A percentile compares a stretch with the other conserved stretches of the same genome.
Evolutionary conservation across 2,113 vertebrate species (phyloP).

Genomic region (Bubalus kerabau): DNA sequence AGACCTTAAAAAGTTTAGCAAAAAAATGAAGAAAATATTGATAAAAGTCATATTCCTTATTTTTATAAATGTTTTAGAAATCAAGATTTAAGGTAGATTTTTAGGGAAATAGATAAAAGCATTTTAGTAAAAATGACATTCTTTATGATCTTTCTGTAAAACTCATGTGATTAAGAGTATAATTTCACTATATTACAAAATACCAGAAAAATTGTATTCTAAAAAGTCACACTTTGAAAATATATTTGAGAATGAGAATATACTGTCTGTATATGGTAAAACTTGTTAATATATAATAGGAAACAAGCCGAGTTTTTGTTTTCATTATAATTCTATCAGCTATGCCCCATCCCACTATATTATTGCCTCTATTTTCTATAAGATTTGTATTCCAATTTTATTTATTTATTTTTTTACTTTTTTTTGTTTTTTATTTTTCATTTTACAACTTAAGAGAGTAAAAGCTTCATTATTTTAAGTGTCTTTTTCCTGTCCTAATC

Average conservation of each 20-base stretch:
- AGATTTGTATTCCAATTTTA: not conserved
- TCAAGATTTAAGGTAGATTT: not conserved
- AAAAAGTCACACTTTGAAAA: not conserved
- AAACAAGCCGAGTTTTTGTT: not conserved
- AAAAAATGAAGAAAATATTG: not conserved
- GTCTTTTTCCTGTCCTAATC: not conserved
- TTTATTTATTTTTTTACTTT: too few relatives aligned
- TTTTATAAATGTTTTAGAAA: not conserved
- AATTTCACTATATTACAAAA: not conserved
- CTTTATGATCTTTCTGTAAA: not conserved
- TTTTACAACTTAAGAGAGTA: too few relatives aligned
- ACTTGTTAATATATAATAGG: not conserved
- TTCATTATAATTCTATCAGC: not conserved
- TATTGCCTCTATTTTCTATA: not conserved
- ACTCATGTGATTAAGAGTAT: not conserved
- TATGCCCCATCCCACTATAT: rapidly evolving
- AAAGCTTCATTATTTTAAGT: not conserved
- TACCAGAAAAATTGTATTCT: not conserved
- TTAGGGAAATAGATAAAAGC: not conserved
- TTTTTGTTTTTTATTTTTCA: too few relatives aligned
- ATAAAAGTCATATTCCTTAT: not conserved
- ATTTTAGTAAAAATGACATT: not conserved
- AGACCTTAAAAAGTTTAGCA: not conserved
- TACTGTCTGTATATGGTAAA: not conserved
- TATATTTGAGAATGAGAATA: not conserved